Evolutionary conservation across 1,140 invertebrate species (phyloP), one percentile per base, ranked within the genome.

Genomic region (Lethrus apterus): DNA sequence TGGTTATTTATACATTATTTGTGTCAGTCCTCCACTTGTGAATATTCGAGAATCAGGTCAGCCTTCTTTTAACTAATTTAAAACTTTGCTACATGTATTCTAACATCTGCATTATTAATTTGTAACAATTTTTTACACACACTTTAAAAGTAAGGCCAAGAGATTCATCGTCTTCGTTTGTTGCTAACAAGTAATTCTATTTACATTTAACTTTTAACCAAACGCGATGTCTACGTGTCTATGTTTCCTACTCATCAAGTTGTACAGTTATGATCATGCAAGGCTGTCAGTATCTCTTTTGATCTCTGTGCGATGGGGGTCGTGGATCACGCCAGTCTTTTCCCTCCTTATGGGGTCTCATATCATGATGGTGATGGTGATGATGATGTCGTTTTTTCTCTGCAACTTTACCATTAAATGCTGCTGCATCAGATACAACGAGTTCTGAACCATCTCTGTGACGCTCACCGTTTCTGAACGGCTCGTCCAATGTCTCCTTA

Each of bases 361-460:
- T 51, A 13, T 67, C 59, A 46, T 82, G 79, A 64, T 87, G 84
- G 59, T 89, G 84, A 55, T 88, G 86, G 48, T 91, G 87, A 53
- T 90, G 87, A 60, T 89, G 86, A 54, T 84, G 82, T 26, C 81
- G 76, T 36, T 83, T 80, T 65, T 88, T 87, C 65, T 88, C 82
- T 18, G 76, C 72, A 58, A 68, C 44, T 54, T 63, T 50, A 58
- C 69, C 45, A 62, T 64, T 59, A 57, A 69, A 60, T 56, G 80
- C 81, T 1, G 46, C 17, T 11, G 26, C 4, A 61, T 89, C 86
- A 14, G 79, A 82, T 3, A 89, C 81, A 7, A 88, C 83, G 56
- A 90, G 73, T 63, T 92, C 88, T 8, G 84, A 84, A 14, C 68
- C 68, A 51, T 73, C 71, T 1, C 70, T 56, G 51, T 73, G 69